A percentile compares a stretch with the other conserved stretches of the same genome.
These are phyloP conservation scores for Drosophila pallidifrons DNA, from an alignment of 1,140 invertebrate species.

Conservation along the genomic window DNA sequence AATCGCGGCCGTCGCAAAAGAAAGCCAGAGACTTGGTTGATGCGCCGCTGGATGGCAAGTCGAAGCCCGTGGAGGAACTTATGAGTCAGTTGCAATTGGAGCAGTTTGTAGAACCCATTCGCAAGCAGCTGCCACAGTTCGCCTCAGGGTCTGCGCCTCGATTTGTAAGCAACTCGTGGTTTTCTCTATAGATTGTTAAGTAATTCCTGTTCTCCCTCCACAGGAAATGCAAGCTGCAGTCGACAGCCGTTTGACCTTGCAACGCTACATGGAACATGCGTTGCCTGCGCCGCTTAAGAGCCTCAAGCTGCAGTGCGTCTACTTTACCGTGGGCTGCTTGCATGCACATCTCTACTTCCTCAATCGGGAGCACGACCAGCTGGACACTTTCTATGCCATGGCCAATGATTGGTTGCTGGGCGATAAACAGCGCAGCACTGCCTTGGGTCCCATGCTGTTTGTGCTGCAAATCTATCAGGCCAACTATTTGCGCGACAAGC, in stretches of 20 bases:
- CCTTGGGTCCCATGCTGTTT: conserved; percentile 42
- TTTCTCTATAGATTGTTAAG: neutral
- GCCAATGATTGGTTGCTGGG: conserved; percentile 51
- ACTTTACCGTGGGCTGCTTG: conserved; percentile 62
- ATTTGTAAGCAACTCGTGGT: conserved; percentile 6
- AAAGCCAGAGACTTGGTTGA: neutral
- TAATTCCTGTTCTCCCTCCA: neutral
- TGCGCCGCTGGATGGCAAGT: conserved; percentile 17
- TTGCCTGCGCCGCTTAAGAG: conserved; percentile 12
- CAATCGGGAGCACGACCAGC: conserved; percentile 53
- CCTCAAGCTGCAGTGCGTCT: conserved; percentile 55
- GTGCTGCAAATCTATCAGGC: conserved; percentile 49
- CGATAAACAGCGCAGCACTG: neutral
- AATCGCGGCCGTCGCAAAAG: neutral
- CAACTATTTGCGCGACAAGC: conserved; percentile 54
- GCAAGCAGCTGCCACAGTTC: conserved; percentile 49
- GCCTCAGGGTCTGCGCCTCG: conserved; percentile 13
- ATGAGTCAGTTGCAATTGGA: conserved; percentile 58
- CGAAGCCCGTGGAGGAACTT: conserved; percentile 43
- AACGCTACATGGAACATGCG: conserved; percentile 39
- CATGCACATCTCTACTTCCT: conserved; percentile 71
- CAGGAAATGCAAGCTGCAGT: conserved; percentile 17
- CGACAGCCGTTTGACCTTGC: conserved; percentile 8
- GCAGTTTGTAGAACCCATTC: conserved; percentile 61
- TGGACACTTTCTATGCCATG: conserved; percentile 66